These are phyloP conservation scores for Xiphorhynchus erythropygius DNA, from an alignment of 2,797 vertebrate species.

Conservation along the genomic window DNA sequence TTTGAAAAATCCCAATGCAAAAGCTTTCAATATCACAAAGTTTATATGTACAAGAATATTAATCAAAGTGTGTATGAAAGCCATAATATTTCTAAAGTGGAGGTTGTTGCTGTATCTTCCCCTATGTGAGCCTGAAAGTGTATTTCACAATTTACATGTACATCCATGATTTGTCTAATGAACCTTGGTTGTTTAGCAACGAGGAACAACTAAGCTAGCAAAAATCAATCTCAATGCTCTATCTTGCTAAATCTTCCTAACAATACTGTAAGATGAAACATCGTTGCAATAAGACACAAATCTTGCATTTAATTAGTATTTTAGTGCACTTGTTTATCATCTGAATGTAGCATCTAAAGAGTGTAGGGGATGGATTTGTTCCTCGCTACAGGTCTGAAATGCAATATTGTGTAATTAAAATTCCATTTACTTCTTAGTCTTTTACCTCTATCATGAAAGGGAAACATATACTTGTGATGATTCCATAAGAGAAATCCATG, in stretches of 20 bases:
- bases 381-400: not conserved
- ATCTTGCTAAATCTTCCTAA: conserved; percentile 3
- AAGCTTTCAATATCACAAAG: not conserved
- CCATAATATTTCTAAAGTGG: not conserved
- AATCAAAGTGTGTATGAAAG: not conserved
- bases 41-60: not conserved
- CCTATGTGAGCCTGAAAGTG: not conserved
- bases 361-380: not conserved
- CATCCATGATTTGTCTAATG: not conserved
- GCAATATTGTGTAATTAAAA: not conserved
- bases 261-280: not conserved
- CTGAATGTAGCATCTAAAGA: not conserved
- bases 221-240: conserved; percentile 18
- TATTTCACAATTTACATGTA: not conserved
- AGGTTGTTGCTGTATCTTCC: not conserved
- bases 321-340: not conserved
- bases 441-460: not conserved
- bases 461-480: not conserved
- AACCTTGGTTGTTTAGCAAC: not conserved
- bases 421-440: not conserved
- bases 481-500: not conserved
- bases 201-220: not conserved
- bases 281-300: conserved; percentile 11
- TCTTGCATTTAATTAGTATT: conserved; percentile 23
- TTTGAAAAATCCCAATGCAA: not conserved